Evolutionary conservation across 2,888 invertebrate species (phyloP).

Genomic region (Cyclophora punctaria): DNA sequence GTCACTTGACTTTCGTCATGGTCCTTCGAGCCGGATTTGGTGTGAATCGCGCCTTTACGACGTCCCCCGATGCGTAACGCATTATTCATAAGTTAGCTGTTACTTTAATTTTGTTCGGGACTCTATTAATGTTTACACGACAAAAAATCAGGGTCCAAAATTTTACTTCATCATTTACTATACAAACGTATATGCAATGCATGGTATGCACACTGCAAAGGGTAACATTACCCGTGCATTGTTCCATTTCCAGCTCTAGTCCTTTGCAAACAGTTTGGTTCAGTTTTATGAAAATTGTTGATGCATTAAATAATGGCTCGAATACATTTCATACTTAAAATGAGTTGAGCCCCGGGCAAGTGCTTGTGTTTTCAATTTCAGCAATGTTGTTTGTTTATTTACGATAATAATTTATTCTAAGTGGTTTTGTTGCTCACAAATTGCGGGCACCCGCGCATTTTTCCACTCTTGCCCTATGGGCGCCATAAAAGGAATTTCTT

Average conservation of each 20-base stretch:
- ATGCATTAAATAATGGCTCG: too few species aligned
- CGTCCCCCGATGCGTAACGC: conserved; percentile 17
- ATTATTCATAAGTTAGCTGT: conserved; percentile 10
- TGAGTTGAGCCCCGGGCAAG: too few species aligned
- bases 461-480: conserved; percentile 29
- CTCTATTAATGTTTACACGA: too few species aligned
- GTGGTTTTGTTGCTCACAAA: conserved; percentile 23
- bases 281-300: too few species aligned
- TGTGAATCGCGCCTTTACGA: conserved; percentile 13
- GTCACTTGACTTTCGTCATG: conserved; percentile 33
- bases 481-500: conserved; percentile 36
- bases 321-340: too few species aligned
- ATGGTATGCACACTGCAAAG: too few species aligned
- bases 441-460: conserved; percentile 28
- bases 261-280: too few species aligned
- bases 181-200: too few species aligned
- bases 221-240: too few species aligned
- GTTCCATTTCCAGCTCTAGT: too few species aligned
- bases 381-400: conserved; percentile 19
- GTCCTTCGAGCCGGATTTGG: conserved; percentile 28
- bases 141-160: too few species aligned
- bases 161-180: too few species aligned
- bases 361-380: background rate
- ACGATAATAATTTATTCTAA: conserved; percentile 17
- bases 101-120: conserved; percentile 2